phyloP scores from a whole-genome alignment of 2,888 invertebrate genomes.

The Argyresthia albistria region DNA sequence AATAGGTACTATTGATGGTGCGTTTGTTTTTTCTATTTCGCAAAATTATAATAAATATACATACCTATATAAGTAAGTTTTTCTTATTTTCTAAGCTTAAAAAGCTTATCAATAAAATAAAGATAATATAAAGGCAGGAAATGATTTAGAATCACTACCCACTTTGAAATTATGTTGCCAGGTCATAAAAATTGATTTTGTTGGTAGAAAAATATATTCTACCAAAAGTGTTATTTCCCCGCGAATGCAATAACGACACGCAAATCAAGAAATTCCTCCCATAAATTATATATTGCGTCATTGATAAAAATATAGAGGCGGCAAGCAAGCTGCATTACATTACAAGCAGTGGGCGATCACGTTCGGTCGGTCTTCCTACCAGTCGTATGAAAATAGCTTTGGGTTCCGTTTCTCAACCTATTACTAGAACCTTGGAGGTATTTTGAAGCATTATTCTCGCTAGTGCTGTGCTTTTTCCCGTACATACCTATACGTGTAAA shows the following conservation, averaged over 20 bases:
- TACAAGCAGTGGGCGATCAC: neutral
- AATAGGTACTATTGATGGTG: too few species aligned
- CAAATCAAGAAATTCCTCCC: slow-evolving; percentile 9
- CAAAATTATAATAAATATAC: too few species aligned
- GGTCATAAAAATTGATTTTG: neutral
- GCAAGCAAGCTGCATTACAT: neutral
- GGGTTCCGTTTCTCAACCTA: slow-evolving; percentile 7
- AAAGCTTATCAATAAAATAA: too few species aligned
- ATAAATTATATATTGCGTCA: slow-evolving; percentile 60
- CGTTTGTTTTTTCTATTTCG: too few species aligned
- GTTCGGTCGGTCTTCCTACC: slow-evolving; percentile 12
- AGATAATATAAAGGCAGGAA: too few species aligned
- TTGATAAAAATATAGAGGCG: slow-evolving; percentile 40
- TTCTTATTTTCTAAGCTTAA: too few species aligned
- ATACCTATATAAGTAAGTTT: too few species aligned
- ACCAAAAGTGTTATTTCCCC: neutral
- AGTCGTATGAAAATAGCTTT: slow-evolving; percentile 17
- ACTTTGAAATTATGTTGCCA: neutral
- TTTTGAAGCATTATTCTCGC: slow-evolving; percentile 19
- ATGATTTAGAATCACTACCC: neutral
- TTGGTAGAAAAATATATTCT: neutral
- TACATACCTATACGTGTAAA: too few species aligned
- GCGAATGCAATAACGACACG: slow-evolving; percentile 37
- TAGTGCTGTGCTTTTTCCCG: neutral
- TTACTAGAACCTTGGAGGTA: slow-evolving; percentile 34